Base-by-base conservation (phyloP, 1,140 invertebrate genomes). In the Brachionus manjavacas region DNA sequence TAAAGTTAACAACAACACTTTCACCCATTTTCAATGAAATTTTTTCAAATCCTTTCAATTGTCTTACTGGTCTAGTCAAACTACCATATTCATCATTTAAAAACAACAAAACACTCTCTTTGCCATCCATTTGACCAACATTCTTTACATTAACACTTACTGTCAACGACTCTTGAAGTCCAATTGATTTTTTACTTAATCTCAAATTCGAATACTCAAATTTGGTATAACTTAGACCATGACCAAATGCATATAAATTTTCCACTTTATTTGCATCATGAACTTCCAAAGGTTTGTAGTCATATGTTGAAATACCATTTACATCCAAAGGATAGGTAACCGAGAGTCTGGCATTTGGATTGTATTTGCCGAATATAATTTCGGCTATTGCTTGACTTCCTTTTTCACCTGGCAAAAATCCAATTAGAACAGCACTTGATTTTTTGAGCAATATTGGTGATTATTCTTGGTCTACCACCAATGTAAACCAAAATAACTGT, bases 21-120 rank as follows among this genome's bases (percentile, higher is more conserved):
- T 78, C 1, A 14, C 23, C 35, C 6, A 3, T 28, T 78, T 14
- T 9, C 6, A 78, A 31, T 25, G 14, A 12, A 2, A 79, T 9
- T 60, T 79, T 79, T 31, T 16, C 31, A 35, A 60, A 79, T 1
- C 76, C 49, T 41, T 78, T 78, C n/a, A 78, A 49, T 52, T 52
- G 43, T 78, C 49, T 78, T 7, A 52, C 31, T 28, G 74, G 74
- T 52, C 43, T 49, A 7, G 74, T 78, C 8, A 78, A 41, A 52
- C 43, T 52, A 0, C 74, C 43, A 52, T 78, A 78, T 4, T 52
- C 43, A 55, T 78, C 74, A 52, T 31, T 52, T 31, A 78, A 4
- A 31, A 28, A 78, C n/a, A 78, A 31, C 4, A 78, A 28, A 16
- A 78, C 25, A 41, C 8, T 52, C n/a, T 78, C 43, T 28, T 52